Evolutionary conservation across 2,888 invertebrate genomes (phyloP).

Genomic region (Allygus modestus): DNA sequence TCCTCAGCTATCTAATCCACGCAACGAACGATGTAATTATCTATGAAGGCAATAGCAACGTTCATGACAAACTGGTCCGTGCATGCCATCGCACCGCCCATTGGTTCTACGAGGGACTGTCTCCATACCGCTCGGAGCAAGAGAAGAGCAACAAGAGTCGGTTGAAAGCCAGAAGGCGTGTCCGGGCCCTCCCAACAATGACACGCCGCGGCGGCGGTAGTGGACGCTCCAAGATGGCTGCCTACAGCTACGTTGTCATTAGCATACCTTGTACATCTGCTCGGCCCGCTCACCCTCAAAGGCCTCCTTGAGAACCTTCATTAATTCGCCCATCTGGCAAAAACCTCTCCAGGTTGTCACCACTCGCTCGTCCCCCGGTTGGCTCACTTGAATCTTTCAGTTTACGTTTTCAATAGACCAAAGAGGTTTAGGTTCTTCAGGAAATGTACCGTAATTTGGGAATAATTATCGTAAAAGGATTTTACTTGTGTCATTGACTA

Average conservation of each 20-base stretch:
- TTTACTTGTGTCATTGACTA: too few species aligned
- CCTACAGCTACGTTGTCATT: constrained; percentile 10
- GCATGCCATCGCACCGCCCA: neutral
- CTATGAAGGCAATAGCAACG: too few species aligned
- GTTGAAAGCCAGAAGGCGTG: neutral
- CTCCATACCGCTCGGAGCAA: neutral
- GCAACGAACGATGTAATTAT: too few species aligned
- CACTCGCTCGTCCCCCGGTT: neutral
- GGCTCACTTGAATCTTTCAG: neutral
- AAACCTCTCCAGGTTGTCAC: constrained; percentile 3
- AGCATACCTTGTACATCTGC: constrained; percentile 43
- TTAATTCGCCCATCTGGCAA: constrained; percentile 29
- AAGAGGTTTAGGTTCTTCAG: too few species aligned
- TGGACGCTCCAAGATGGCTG: constrained; percentile 29
- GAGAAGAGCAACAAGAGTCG: neutral
- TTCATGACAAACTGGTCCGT: too few species aligned
- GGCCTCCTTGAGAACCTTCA: constrained; percentile 4
- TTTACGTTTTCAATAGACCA: neutral
- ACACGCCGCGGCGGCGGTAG: neutral
- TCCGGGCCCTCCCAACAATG: constrained; percentile 9
- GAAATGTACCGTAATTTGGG: too few species aligned
- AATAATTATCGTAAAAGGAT: too few species aligned
- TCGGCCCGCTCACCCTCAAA: neutral
- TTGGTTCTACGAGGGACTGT: neutral
- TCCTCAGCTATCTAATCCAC: too few species aligned